Evolutionary conservation across 92 coral and sea anemone genomes (phyloP).

Genomic region (Montipora capitata): DNA sequence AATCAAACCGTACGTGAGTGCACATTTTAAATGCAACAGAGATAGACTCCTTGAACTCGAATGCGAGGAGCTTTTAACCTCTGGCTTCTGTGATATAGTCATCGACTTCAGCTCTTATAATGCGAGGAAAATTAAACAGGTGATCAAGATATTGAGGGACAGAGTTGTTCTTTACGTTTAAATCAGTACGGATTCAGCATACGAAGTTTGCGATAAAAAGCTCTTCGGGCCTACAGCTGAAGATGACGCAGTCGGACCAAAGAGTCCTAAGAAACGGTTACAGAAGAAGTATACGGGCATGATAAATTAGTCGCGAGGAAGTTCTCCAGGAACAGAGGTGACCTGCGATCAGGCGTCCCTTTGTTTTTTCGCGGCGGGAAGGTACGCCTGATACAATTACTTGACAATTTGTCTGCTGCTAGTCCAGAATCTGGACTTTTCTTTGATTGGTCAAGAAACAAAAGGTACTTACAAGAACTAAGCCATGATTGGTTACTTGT

Average conservation of each 20-base stretch:
- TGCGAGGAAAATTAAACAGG: conserved; percentile 84
- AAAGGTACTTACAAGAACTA: neutral
- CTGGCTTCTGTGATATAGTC: conserved; percentile 88
- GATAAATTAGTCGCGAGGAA: conserved; percentile 96
- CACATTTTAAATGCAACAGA: conserved; percentile 89
- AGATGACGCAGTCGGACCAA: conserved; percentile 93
- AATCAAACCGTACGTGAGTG: conserved; percentile 80
- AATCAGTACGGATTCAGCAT: conserved; percentile 93
- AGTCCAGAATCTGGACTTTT: conserved; percentile 3
- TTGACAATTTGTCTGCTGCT: neutral
- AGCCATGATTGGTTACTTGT: neutral
- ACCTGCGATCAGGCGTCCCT: too few relatives aligned
- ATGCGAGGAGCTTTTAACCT: conserved; percentile 85
- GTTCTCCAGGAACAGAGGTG: conserved; percentile 77
- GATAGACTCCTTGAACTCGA: conserved; percentile 85
- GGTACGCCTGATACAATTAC: neutral
- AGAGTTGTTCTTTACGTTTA: conserved; percentile 92
- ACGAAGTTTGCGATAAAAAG: conserved; percentile 92
- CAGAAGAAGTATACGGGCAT: conserved; percentile 87
- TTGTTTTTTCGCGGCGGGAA: too few relatives aligned
- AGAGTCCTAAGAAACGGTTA: conserved; percentile 77
- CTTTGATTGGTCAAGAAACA: neutral
- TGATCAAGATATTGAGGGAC: conserved; percentile 72
- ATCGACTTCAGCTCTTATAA: conserved; percentile 94
- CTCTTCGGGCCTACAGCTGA: conserved; percentile 83